Conservation (phyloP, 2,888 invertebrate species). For the Apodemia zela region DNA sequence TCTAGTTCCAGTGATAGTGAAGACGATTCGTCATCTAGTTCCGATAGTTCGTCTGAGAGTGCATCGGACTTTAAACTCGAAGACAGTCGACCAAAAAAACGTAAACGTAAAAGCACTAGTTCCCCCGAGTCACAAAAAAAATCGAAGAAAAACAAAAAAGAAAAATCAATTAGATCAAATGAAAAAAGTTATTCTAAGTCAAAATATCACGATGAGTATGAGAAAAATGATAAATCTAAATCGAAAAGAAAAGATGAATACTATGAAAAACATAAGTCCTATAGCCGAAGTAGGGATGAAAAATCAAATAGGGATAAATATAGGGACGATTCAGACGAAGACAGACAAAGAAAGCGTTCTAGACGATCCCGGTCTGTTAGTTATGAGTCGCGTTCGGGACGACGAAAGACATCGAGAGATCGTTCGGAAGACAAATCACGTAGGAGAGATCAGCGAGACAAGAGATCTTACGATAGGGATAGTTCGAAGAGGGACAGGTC, state of each 20-base stretch:
- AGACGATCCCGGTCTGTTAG: constrained; percentile 61
- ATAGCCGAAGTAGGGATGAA: constrained; percentile 51
- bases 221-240: constrained; percentile 46
- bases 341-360: constrained; percentile 54
- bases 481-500: constrained; percentile 41
- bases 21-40: constrained; percentile 52
- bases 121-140: constrained; percentile 54
- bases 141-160: constrained; percentile 51
- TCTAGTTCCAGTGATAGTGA: constrained; percentile 65
- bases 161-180: constrained; percentile 44
- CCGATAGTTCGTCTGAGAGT: constrained; percentile 48
- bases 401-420: constrained; percentile 45
- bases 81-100: constrained; percentile 50
- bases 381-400: constrained; percentile 54
- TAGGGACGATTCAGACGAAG: constrained; percentile 64
- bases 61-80: constrained; percentile 47
- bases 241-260: constrained; percentile 54
- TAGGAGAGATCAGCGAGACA: constrained; percentile 49
- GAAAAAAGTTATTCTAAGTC: constrained; percentile 49
- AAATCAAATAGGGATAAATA: constrained; percentile 53
- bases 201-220: constrained; percentile 53
- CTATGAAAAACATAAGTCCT: constrained; percentile 51
- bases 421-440: constrained; percentile 50
- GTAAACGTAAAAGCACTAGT: constrained; percentile 57
- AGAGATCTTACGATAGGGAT: constrained; percentile 52